Evolutionary conservation across 2,888 invertebrate species (phyloP).

Genomic region (Leptinotarsa juncta): DNA sequence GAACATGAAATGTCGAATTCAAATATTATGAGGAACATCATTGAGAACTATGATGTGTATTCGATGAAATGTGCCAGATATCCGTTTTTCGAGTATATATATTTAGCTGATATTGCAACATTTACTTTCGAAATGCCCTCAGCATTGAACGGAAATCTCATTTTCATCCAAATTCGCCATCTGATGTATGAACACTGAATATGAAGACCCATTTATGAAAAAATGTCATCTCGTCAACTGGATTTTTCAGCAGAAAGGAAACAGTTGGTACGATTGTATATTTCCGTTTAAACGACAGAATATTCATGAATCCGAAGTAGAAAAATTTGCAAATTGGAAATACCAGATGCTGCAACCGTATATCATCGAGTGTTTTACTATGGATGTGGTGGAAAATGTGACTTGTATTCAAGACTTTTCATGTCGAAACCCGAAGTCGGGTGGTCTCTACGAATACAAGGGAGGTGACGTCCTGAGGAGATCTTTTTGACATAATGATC

Average conservation of each 20-base stretch:
- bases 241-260: not conserved
- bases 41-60: too few species aligned
- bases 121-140: not conserved
- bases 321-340: conserved; percentile 35
- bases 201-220: not conserved
- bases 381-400: conserved; percentile 26
- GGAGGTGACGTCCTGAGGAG: not conserved
- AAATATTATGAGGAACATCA: too few species aligned
- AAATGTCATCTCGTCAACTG: conserved; percentile 17
- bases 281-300: conserved; percentile 26
- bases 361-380: conserved; percentile 32
- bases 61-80: not conserved
- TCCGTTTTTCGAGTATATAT: not conserved
- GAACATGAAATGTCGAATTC: too few species aligned
- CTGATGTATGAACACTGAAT: not conserved
- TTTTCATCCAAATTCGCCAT: not conserved
- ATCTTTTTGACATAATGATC: too few species aligned
- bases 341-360: conserved; percentile 31
- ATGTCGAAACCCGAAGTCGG: not conserved
- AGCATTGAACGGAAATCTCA: not conserved
- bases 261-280: not conserved
- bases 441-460: not conserved
- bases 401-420: conserved; percentile 24
- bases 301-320: conserved; percentile 34
- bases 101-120: not conserved